A percentile compares a stretch with the other conserved stretches of the same genome.
These are phyloP conservation scores for Drosophila glabriapex DNA, from an alignment of 2,888 invertebrate genomes.

Conservation along the genomic window DNA sequence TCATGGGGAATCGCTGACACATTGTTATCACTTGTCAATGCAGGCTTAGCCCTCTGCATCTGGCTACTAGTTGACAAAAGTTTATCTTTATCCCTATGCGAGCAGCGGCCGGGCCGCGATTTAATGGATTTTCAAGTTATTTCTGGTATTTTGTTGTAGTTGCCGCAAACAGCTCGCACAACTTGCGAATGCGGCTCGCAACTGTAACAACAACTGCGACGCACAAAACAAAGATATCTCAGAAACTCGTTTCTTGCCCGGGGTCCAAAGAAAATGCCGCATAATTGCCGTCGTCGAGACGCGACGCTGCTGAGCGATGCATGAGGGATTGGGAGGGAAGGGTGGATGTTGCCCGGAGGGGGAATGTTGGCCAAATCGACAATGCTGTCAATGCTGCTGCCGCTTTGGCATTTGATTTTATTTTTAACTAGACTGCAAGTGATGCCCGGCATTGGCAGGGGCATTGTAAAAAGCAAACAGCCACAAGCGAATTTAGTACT, in stretches of 20 bases:
- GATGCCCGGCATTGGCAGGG: constrained; percentile 55
- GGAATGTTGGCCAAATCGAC: constrained; percentile 69
- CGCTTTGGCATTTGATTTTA: constrained; percentile 77
- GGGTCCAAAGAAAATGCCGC: constrained; percentile 76
- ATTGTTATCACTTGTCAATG: constrained; percentile 80
- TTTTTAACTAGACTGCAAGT: constrained; percentile 74
- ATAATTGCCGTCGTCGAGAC: constrained; percentile 72
- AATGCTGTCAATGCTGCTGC: constrained; percentile 77
- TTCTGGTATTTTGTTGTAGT: constrained; percentile 78
- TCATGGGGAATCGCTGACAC: constrained; percentile 60
- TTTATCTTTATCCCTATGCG: constrained; percentile 72
- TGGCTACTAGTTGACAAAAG: constrained; percentile 55
- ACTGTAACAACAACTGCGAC: constrained; percentile 28
- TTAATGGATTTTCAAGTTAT: constrained; percentile 81
- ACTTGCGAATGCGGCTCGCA: constrained; percentile 18
- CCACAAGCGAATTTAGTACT: constrained; percentile 1
- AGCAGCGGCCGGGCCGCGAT: constrained; percentile 45
- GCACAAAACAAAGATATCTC: constrained; percentile 73
- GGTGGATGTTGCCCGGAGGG: constrained; percentile 1
- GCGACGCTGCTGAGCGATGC: constrained; percentile 9
- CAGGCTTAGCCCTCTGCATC: constrained; percentile 19
- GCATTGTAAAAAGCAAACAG: constrained; percentile 20
- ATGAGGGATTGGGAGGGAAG: background rate
- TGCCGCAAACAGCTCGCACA: constrained; percentile 44
- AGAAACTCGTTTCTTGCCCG: constrained; percentile 70